These are phyloP conservation scores for Aplidium turbinatum DNA, from an alignment of 23 tunicate genomes.

Conservation along the genomic window DNA sequence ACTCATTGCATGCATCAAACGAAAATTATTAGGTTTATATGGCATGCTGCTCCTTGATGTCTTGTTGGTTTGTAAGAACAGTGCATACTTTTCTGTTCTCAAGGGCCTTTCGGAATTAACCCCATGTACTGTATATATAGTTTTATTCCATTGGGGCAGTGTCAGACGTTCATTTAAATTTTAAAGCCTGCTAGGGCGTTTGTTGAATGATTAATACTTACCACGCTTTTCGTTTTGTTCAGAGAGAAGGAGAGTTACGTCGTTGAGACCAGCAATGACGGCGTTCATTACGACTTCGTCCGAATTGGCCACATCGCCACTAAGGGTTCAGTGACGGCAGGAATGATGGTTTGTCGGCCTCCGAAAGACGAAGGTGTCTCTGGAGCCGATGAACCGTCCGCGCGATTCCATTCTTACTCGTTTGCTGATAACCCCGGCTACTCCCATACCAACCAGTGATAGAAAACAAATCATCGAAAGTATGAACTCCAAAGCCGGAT, in stretches of 20 bases:
- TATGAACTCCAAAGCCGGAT: too few relatives aligned
- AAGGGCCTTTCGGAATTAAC: too few relatives aligned
- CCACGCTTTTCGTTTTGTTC: not conserved
- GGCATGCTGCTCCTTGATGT: too few relatives aligned
- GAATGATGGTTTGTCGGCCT: slow-evolving; percentile 77
- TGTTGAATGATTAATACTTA: too few relatives aligned
- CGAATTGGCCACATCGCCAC: slow-evolving; percentile 82
- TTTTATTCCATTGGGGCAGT: too few relatives aligned
- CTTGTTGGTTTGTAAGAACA: too few relatives aligned
- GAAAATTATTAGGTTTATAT: too few relatives aligned
- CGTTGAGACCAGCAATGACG: slow-evolving; percentile 79
- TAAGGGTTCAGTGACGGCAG: slow-evolving; percentile 56
- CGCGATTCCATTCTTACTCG: slow-evolving; percentile 46
- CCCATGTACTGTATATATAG: too few relatives aligned
- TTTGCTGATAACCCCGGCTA: slow-evolving; percentile 72
- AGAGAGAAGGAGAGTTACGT: too few relatives aligned
- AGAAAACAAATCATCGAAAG: not conserved
- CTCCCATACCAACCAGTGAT: slow-evolving; percentile 39
- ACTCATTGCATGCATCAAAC: too few relatives aligned
- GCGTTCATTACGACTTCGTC: slow-evolving; percentile 67
- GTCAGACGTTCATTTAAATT: too few relatives aligned
- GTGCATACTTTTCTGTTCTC: too few relatives aligned
- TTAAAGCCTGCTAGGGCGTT: not conserved
- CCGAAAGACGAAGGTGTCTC: slow-evolving; percentile 42
- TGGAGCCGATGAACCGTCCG: slow-evolving; percentile 13